Evolutionary conservation across 2,888 invertebrate species (phyloP).

Genomic region (Ophion ventricosus): DNA sequence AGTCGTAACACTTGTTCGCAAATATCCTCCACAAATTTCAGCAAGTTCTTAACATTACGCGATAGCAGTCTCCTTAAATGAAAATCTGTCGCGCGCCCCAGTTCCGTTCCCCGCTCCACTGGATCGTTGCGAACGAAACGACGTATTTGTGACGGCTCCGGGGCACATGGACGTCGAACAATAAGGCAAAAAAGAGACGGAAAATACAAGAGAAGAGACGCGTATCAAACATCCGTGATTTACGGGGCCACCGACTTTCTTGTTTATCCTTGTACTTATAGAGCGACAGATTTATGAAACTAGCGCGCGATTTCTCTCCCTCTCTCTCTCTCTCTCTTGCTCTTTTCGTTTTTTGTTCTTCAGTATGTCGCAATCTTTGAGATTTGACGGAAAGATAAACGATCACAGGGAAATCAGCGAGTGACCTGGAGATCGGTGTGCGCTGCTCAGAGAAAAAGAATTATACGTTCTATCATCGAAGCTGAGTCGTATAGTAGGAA

Average conservation of each 20-base stretch:
- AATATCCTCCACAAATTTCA: too few species aligned
- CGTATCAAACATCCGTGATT: constrained; percentile 54
- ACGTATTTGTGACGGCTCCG: constrained; percentile 42
- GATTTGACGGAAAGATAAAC: not conserved
- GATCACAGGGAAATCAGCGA: constrained; percentile 9
- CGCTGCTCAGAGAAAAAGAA: too few species aligned
- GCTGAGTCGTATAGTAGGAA: too few species aligned
- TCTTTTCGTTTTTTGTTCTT: not conserved
- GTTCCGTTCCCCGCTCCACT: not conserved
- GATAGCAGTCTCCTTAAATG: too few species aligned
- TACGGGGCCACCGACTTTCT: constrained; percentile 36
- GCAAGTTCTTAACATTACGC: too few species aligned
- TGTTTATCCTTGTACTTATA: constrained; percentile 27
- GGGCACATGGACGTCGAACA: not conserved
- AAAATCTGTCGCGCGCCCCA: not conserved
- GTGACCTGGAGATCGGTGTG: too few species aligned
- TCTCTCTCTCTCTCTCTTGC: not conserved
- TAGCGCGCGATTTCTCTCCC: not conserved
- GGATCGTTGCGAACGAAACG: constrained; percentile 38
- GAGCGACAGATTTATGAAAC: constrained; percentile 61
- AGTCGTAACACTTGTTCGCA: too few species aligned
- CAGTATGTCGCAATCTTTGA: not conserved
- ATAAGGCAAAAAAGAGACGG: not conserved
- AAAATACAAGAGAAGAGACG: constrained; percentile 13
- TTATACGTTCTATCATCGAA: too few species aligned